A percentile compares a stretch with the other conserved stretches of the same genome.
Evolutionary conservation across 2,797 vertebrate species (phyloP).

Genomic region (Pseudochaenichthys georgianus): DNA sequence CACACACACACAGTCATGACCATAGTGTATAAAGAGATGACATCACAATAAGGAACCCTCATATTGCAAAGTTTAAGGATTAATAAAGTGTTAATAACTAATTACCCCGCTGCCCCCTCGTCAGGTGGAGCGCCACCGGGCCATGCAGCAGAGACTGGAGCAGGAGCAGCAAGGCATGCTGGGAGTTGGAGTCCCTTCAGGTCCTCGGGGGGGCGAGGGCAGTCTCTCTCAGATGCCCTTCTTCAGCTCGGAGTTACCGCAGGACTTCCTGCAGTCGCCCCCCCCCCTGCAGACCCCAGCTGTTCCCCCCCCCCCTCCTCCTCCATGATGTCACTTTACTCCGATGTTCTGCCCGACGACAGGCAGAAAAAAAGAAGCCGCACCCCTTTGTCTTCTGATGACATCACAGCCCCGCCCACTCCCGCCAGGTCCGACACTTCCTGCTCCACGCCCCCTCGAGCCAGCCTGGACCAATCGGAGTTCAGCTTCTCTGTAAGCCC

Average conservation of each 20-base stretch:
- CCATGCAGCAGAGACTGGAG: slow-evolving; percentile 93
- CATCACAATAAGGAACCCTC: too few species aligned
- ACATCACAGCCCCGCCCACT: slow-evolving; percentile 92
- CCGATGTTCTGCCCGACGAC: slow-evolving; percentile 98
- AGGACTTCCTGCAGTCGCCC: slow-evolving; percentile 91
- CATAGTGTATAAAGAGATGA: too few species aligned
- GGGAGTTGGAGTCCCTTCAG: slow-evolving; percentile 38
- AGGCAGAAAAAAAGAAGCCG: slow-evolving; percentile 98
- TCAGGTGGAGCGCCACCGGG: slow-evolving; percentile 90
- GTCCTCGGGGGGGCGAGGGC: slow-evolving; percentile 73
- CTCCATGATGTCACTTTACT: slow-evolving; percentile 96
- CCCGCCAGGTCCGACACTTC: slow-evolving; percentile 91
- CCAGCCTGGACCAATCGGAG: slow-evolving; percentile 84
- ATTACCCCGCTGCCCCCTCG: too few species aligned
- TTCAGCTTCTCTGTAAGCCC: slow-evolving; percentile 22
- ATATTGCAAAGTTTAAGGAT: too few species aligned
- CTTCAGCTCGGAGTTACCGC: slow-evolving; percentile 90
- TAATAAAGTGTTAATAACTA: too few species aligned
- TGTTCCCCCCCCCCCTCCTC: slow-evolving; percentile 80
- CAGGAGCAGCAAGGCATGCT: slow-evolving; percentile 91
- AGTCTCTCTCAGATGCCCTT: slow-evolving; percentile 90
- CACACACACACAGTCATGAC: too few species aligned
- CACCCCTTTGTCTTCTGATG: slow-evolving; percentile 81
- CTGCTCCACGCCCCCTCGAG: slow-evolving; percentile 83
- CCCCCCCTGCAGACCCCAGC: too few species aligned